Percentiles rank a stretch among this genome's conserved stretches.
These are phyloP conservation scores for Siniperca undulata DNA, from an alignment of 2,797 vertebrate genomes.

Conservation along the genomic window DNA sequence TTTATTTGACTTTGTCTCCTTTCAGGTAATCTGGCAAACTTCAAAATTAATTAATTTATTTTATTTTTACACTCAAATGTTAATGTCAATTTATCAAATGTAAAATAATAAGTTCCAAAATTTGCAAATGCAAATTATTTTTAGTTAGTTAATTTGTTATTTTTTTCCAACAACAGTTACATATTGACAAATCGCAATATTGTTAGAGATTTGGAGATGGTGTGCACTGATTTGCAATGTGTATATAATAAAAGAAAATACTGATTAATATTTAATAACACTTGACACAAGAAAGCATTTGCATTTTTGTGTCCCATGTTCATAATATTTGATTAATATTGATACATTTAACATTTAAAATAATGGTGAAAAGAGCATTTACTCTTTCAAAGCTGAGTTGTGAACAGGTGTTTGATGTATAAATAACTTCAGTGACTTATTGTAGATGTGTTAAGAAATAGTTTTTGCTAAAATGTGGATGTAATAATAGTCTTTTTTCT, in stretches of 20 bases:
- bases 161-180: background rate
- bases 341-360: constrained; percentile 4
- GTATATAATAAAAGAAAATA: constrained; percentile 9
- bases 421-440: background rate
- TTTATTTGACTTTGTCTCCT: constrained; percentile 21
- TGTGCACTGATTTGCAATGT: constrained; percentile 17
- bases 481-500: background rate
- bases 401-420: constrained; percentile 38
- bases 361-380: background rate
- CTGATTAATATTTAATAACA: constrained; percentile 2
- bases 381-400: constrained; percentile 9
- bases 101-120: constrained; percentile 36
- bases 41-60: constrained; percentile 3
- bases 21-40: constrained; percentile 22
- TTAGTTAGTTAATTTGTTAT: background rate
- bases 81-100: background rate
- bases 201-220: background rate
- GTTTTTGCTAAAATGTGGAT: background rate
- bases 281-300: constrained; percentile 1
- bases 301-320: constrained; percentile 19
- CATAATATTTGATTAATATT: constrained; percentile 1
- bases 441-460: background rate
- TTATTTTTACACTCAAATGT: background rate
- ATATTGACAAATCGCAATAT: constrained; percentile 3
- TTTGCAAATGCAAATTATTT: background rate